These are phyloP conservation scores for Crotalus horridus DNA, from an alignment of 2,113 vertebrate species.

Conservation along the genomic window DNA sequence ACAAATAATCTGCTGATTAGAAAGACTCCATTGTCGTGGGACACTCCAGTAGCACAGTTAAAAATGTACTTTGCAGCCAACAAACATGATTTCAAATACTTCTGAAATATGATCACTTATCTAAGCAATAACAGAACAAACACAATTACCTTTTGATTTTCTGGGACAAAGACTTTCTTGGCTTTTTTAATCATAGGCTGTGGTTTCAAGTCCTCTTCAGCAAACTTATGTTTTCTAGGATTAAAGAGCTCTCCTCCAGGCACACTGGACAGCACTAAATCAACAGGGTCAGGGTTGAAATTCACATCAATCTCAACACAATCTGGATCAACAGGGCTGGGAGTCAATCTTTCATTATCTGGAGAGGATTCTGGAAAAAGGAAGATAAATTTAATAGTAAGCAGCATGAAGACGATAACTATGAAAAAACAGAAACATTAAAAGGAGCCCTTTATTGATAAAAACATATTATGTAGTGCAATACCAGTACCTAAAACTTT, in stretches of 20 bases:
- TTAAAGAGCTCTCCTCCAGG: conserved; percentile 97
- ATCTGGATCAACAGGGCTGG: conserved; percentile 85
- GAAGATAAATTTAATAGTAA: conserved; percentile 44
- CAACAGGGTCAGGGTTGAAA: conserved; percentile 93
- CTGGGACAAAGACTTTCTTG: conserved; percentile 94
- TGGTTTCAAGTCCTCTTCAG: conserved; percentile 94
- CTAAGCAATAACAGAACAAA: background rate
- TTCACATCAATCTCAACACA: conserved; percentile 91
- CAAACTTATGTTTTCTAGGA: conserved; percentile 95
- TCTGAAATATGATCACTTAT: conserved; percentile 20
- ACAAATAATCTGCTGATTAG: background rate
- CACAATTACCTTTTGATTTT: conserved; percentile 86
- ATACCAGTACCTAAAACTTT: background rate
- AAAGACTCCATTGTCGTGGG: background rate
- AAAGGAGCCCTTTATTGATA: background rate
- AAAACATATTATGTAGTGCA: background rate
- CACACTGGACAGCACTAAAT: conserved; percentile 94
- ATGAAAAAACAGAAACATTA: background rate
- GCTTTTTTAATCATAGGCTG: conserved; percentile 99
- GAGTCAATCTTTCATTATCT: conserved; percentile 76
- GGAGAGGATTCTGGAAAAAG: conserved; percentile 73
- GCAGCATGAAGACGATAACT: conserved; percentile 16
- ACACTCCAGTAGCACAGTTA: background rate
- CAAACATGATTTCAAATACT: conserved; percentile 30
- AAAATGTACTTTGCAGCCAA: background rate